These are phyloP conservation scores for Penaeus chinensis DNA, from an alignment of 1,140 invertebrate species.

Conservation along the genomic window DNA sequence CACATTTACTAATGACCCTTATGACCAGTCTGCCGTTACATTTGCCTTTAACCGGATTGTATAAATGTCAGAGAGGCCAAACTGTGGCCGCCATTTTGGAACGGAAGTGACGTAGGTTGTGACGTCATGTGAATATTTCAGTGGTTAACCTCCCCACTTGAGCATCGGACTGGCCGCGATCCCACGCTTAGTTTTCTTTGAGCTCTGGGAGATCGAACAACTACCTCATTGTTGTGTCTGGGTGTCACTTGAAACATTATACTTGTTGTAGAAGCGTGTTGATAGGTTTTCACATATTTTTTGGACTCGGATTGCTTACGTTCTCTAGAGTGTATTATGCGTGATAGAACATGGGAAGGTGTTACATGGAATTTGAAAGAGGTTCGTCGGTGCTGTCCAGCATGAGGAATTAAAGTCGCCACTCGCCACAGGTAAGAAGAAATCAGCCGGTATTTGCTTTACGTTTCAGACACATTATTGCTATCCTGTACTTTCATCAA, in stretches of 20 bases:
- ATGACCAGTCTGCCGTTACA: background rate
- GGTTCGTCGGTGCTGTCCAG: too few relatives aligned
- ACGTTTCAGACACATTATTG: too few relatives aligned
- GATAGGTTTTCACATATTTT: too few relatives aligned
- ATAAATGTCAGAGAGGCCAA: constrained; percentile 42
- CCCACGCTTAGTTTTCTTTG: constrained; percentile 23
- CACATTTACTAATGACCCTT: constrained; percentile 41
- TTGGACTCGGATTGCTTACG: too few relatives aligned
- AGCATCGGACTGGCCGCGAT: background rate
- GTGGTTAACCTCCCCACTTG: constrained; percentile 51
- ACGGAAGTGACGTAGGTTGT: constrained; percentile 56
- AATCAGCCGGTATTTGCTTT: too few relatives aligned
- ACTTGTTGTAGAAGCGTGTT: too few relatives aligned
- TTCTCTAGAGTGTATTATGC: too few relatives aligned
- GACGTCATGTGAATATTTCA: constrained; percentile 60
- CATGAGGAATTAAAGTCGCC: too few relatives aligned
- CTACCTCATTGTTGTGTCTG: constrained; percentile 52
- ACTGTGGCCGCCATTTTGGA: constrained; percentile 51
- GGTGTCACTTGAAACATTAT: constrained; percentile 20
- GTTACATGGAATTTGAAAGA: too few relatives aligned
- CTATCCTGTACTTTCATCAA: too few relatives aligned
- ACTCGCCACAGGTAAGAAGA: too few relatives aligned
- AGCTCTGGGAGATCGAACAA: constrained; percentile 38
- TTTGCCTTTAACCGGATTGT: background rate
- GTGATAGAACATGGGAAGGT: too few relatives aligned